Conservation (phyloP, 2,888 invertebrate genomes). For the Margaritifera margaritifera region DNA sequence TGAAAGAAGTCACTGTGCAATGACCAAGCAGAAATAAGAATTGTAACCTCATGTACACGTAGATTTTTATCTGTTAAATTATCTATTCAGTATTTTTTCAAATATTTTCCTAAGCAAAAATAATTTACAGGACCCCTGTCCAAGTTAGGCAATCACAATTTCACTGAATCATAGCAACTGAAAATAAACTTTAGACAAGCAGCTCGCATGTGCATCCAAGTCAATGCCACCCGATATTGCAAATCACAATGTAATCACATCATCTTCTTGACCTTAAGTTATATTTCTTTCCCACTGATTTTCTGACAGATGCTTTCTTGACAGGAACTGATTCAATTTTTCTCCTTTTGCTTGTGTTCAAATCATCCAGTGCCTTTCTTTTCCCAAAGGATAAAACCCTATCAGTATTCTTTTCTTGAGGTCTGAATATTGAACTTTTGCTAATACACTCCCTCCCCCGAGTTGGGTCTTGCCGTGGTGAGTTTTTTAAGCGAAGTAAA, state of each 20-base stretch:
- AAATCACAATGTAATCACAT: not conserved
- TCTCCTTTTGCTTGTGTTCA: constrained; percentile 34
- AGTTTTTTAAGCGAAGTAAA: constrained; percentile 52
- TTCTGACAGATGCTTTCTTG: constrained; percentile 19
- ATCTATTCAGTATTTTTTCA: no score
- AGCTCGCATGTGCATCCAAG: no score
- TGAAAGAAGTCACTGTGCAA: no score
- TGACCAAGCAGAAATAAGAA: no score
- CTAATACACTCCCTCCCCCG: constrained; percentile 39
- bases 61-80: no score
- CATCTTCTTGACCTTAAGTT: constrained; percentile 40
- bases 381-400: constrained; percentile 8
- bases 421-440: constrained; percentile 4
- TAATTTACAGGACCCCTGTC: no score
- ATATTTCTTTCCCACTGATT: constrained; percentile 34
- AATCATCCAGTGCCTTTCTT: constrained; percentile 17
- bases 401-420: constrained; percentile 22
- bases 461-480: constrained; percentile 42
- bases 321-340: constrained; percentile 9
- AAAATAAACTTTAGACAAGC: no score
- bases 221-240: no score
- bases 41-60: no score
- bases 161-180: no score
- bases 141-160: no score
- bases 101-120: no score